Evolutionary conservation across 2,113 vertebrate genomes (phyloP).

Genomic region (Chinchilla lanigera): DNA sequence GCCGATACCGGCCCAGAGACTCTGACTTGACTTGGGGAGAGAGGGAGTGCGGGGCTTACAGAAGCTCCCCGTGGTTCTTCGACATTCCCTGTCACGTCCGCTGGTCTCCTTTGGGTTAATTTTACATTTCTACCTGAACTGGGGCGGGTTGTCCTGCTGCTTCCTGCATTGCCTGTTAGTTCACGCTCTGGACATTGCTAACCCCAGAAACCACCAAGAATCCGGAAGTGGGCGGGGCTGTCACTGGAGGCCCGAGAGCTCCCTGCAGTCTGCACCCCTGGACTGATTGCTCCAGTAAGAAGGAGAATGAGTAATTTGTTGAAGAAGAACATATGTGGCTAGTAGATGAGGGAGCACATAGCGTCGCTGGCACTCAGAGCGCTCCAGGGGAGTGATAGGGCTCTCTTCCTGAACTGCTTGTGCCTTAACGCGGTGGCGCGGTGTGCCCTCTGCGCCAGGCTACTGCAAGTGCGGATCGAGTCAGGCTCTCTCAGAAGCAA

Average conservation of each 20-base stretch:
- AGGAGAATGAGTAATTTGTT: not conserved
- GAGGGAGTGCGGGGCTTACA: not conserved
- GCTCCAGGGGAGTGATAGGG: not conserved
- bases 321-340: slow-evolving; percentile 31
- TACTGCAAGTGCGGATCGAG: slow-evolving; percentile 40
- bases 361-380: not conserved
- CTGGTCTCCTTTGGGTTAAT: not conserved
- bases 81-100: too few species aligned
- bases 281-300: not conserved
- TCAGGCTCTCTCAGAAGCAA: slow-evolving; percentile 61
- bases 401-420: slow-evolving; percentile 25
- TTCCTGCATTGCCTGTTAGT: not conserved
- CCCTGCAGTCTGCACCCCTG: not conserved
- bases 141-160: not conserved
- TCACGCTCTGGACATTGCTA: not conserved
- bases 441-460: not conserved
- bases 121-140: not conserved
- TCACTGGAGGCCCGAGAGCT: not conserved
- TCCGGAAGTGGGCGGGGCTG: not conserved
- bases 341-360: not conserved
- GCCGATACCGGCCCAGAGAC: not conserved
- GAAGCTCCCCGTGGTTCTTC: not conserved
- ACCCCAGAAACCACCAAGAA: not conserved
- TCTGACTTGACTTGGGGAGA: not conserved
- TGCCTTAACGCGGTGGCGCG: not conserved